Percentiles rank a stretch among this genome's conserved stretches.
Conservation (phyloP, 1,140 invertebrate genomes). For the Cydia strobilella region DNA sequence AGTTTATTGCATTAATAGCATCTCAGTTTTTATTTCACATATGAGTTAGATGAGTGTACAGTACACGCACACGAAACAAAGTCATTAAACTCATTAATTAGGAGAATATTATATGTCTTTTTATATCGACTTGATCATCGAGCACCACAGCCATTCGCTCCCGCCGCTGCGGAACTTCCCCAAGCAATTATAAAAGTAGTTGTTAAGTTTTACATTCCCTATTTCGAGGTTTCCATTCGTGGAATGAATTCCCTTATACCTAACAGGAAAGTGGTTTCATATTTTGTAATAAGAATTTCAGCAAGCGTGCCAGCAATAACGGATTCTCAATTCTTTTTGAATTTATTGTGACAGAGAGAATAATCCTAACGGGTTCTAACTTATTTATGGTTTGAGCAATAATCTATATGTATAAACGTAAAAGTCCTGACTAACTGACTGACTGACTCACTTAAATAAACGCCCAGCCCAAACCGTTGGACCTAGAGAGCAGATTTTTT, state of each 20-base stretch:
- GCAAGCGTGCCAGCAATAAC: neutral
- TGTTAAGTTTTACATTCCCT: constrained; percentile 61
- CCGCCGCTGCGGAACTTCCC: constrained; percentile 61
- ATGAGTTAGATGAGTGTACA: too few relatives aligned
- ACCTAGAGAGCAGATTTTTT: too few relatives aligned
- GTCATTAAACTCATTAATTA: too few relatives aligned
- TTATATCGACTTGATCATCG: constrained; percentile 51
- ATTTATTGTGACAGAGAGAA: constrained; percentile 27
- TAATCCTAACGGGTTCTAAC: constrained; percentile 2
- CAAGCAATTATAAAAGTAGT: constrained; percentile 70
- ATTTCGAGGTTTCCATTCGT: constrained; percentile 58
- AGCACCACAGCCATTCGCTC: constrained; percentile 49
- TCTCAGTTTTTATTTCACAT: too few relatives aligned
- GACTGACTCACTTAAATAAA: too few relatives aligned
- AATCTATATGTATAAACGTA: too few relatives aligned
- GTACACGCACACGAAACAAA: too few relatives aligned
- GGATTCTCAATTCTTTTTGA: constrained; percentile 19
- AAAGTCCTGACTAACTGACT: too few relatives aligned
- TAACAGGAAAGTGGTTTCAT: constrained; percentile 46
- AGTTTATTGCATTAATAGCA: too few relatives aligned
- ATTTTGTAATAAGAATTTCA: constrained; percentile 33
- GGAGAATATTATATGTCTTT: constrained; percentile 30
- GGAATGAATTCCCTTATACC: constrained; percentile 61
- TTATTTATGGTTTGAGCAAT: neutral
- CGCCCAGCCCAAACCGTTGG: too few relatives aligned